phyloP scores from a whole-genome alignment of 2,888 invertebrate species.

The Myopa tessellatipennis region DNA sequence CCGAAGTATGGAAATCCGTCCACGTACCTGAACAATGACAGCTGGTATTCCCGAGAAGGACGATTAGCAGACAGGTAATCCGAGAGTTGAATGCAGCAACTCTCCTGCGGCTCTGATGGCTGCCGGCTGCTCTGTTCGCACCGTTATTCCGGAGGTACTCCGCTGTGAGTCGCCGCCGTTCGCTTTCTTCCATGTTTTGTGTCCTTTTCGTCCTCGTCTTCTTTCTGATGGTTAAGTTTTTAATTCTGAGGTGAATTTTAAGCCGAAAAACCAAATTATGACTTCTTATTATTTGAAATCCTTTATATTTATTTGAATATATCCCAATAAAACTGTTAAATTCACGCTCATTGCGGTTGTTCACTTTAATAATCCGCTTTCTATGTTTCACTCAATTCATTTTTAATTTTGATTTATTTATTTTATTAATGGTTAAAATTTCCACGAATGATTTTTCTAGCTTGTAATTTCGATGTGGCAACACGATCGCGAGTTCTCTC shows the following conservation, averaged over 20 bases:
- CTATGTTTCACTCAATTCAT: background rate
- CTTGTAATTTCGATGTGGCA: conserved; percentile 18
- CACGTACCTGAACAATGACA: conserved; percentile 32
- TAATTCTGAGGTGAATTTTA: background rate
- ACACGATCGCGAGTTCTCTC: background rate
- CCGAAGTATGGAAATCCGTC: background rate
- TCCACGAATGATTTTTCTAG: background rate
- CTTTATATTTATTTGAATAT: conserved; percentile 12
- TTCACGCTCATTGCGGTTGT: background rate
- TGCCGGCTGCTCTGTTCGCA: background rate
- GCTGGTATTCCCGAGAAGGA: conserved; percentile 32
- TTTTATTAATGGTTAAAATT: conserved; percentile 1
- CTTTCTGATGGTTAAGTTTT: background rate
- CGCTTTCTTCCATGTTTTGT: conserved; percentile 27
- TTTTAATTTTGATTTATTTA: conserved; percentile 2
- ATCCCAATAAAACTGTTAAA: background rate
- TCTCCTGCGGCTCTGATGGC: background rate
- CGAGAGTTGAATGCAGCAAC: conserved; percentile 12
- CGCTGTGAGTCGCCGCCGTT: conserved; percentile 10
- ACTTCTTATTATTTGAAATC: background rate
- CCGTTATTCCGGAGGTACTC: background rate
- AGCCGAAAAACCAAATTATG: too few species aligned
- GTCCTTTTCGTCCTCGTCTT: background rate
- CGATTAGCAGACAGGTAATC: conserved; percentile 33
- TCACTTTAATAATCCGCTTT: background rate